Percentiles rank a stretch among this genome's conserved stretches.
Evolutionary conservation across 1,140 invertebrate species (phyloP).

Genomic region (Brachionus plicatilis): DNA sequence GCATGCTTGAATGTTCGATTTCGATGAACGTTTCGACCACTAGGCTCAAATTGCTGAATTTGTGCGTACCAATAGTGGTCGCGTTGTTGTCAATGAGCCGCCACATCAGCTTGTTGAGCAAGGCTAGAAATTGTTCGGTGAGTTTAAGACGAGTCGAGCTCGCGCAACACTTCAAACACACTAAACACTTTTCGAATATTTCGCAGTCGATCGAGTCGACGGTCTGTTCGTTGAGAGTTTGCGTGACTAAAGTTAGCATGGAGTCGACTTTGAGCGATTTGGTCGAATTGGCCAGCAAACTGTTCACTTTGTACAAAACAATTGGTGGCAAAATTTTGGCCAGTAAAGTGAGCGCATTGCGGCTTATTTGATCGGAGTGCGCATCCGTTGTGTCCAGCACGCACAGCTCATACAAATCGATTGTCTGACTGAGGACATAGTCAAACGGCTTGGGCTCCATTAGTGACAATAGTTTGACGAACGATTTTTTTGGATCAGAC

Average conservation of each 20-base stretch:
- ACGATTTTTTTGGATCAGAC: background rate
- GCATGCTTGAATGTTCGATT: background rate
- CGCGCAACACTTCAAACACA: background rate
- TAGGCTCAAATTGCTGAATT: slow-evolving; percentile 11
- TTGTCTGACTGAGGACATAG: background rate
- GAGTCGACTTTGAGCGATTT: background rate
- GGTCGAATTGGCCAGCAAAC: background rate
- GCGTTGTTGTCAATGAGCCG: background rate
- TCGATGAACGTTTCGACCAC: background rate
- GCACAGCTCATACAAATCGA: slow-evolving; percentile 12
- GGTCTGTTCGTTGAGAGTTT: background rate
- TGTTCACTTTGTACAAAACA: slow-evolving; percentile 4
- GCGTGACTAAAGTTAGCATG: background rate
- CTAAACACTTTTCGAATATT: slow-evolving; percentile 32
- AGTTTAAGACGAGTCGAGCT: background rate
- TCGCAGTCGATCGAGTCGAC: background rate
- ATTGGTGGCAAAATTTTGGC: background rate
- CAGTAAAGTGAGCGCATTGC: background rate
- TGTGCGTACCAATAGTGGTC: background rate
- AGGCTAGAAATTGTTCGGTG: background rate
- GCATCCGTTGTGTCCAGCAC: background rate
- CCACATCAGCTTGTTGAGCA: background rate
- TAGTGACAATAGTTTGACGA: background rate
- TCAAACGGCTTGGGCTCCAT: slow-evolving; percentile 35
- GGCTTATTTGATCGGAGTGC: background rate